Conservation (phyloP, 2,888 invertebrate genomes). For the Hemistola chrysoprasaria region DNA sequence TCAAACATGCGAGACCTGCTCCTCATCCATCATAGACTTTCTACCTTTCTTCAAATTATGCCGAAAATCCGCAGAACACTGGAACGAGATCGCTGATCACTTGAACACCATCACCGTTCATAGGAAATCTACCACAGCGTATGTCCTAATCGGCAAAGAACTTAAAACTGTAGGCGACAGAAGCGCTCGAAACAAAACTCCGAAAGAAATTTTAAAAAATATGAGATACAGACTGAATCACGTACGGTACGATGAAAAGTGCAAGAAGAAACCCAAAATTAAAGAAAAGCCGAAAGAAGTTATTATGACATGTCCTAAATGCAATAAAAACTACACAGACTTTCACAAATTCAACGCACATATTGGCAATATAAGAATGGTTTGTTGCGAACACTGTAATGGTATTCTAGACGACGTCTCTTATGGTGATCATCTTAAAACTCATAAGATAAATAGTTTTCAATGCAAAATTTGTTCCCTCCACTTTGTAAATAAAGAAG, state of each 20-base stretch:
- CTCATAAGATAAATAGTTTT: constrained; percentile 31
- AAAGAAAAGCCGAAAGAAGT: constrained; percentile 2
- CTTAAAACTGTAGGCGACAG: constrained; percentile 24
- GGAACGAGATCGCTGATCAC: constrained; percentile 39
- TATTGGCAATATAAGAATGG: constrained; percentile 35
- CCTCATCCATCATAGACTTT: constrained; percentile 29
- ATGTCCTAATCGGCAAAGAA: constrained; percentile 34
- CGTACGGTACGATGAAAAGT: background rate
- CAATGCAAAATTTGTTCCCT: constrained; percentile 40
- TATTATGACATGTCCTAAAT: constrained; percentile 39
- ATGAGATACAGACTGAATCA: constrained; percentile 24
- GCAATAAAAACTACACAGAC: constrained; percentile 30
- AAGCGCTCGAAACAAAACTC: constrained; percentile 24
- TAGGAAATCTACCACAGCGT: constrained; percentile 38
- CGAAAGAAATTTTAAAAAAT: constrained; percentile 25
- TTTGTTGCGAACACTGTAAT: constrained; percentile 42
- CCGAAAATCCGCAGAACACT: constrained; percentile 41
- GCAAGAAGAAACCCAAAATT: constrained; percentile 1
- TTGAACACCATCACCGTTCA: constrained; percentile 26
- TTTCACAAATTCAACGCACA: constrained; percentile 41
- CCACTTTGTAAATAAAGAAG: constrained; percentile 29
- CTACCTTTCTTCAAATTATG: constrained; percentile 45
- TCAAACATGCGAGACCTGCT: constrained; percentile 44
- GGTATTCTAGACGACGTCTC: constrained; percentile 31
- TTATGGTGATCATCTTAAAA: constrained; percentile 31